phyloP scores from a whole-genome alignment of 2,888 invertebrate species.

The Ennomos quercinarius region DNA sequence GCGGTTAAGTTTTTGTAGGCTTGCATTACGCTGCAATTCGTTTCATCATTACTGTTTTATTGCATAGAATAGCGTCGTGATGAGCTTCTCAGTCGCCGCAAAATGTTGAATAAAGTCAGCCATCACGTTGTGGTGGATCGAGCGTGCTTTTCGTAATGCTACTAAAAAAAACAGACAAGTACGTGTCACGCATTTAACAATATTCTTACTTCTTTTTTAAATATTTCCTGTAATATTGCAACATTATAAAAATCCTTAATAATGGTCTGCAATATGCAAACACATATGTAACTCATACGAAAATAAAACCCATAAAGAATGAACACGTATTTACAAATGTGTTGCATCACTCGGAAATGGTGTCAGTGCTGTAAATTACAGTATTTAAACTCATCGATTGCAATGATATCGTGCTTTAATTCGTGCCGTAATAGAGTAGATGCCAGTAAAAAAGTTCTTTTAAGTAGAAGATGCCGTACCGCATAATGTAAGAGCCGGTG shows the following conservation, averaged over 20 bases:
- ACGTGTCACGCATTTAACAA: slow-evolving; percentile 14
- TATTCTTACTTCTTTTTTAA: background rate
- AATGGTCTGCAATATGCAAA: background rate
- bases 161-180: slow-evolving; percentile 31
- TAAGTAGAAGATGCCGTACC: slow-evolving; percentile 39
- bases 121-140: slow-evolving; percentile 49
- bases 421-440: slow-evolving; percentile 35
- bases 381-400: slow-evolving; percentile 39
- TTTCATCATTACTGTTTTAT: slow-evolving; percentile 57
- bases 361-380: slow-evolving; percentile 40
- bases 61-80: slow-evolving; percentile 55
- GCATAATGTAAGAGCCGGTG: slow-evolving; percentile 46
- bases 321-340: slow-evolving; percentile 13
- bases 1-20: slow-evolving; percentile 13
- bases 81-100: slow-evolving; percentile 57
- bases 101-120: slow-evolving; percentile 52
- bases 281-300: slow-evolving; percentile 6
- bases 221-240: background rate
- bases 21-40: slow-evolving; percentile 45
- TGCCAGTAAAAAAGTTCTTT: slow-evolving; percentile 38
- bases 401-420: slow-evolving; percentile 41
- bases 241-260: slow-evolving; percentile 5
- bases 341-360: slow-evolving; percentile 37
- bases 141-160: slow-evolving; percentile 49
- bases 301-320: slow-evolving; percentile 11